These are phyloP conservation scores for Leucosticte australis DNA, from an alignment of 2,113 vertebrate genomes.

Conservation along the genomic window DNA sequence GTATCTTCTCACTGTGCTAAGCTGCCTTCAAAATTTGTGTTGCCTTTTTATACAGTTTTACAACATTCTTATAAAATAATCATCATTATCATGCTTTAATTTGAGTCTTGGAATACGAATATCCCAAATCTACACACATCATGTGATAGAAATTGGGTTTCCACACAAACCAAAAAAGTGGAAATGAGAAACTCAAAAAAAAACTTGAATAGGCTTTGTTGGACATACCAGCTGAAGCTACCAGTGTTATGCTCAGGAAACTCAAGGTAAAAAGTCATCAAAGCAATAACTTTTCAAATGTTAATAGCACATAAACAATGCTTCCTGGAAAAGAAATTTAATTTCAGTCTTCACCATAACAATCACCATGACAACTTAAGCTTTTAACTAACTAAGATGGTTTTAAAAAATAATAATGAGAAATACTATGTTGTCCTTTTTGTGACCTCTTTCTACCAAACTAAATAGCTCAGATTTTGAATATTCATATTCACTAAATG, in stretches of 20 bases:
- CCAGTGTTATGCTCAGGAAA: background rate
- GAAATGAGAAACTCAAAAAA: background rate
- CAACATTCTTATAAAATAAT: background rate
- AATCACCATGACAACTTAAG: background rate
- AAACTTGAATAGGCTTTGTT: background rate
- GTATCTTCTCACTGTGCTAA: background rate
- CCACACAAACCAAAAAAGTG: background rate
- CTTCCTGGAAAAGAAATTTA: background rate
- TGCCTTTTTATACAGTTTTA: background rate
- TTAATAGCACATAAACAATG: background rate
- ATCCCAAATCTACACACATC: background rate
- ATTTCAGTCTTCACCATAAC: background rate
- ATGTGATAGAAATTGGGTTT: background rate
- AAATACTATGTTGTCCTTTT: background rate
- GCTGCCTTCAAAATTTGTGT: background rate
- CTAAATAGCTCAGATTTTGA: background rate
- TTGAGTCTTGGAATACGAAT: background rate
- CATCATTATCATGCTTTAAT: background rate
- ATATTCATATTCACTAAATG: constrained; percentile 26
- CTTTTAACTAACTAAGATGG: background rate
- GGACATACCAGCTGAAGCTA: background rate
- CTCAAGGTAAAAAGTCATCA: background rate
- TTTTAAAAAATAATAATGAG: background rate
- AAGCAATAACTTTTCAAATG: background rate
- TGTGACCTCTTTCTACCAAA: background rate